Evolutionary conservation across 2,113 vertebrate species (phyloP), one percentile per base, ranked within the genome.

Genomic region (Oncorhynchus nerka): DNA sequence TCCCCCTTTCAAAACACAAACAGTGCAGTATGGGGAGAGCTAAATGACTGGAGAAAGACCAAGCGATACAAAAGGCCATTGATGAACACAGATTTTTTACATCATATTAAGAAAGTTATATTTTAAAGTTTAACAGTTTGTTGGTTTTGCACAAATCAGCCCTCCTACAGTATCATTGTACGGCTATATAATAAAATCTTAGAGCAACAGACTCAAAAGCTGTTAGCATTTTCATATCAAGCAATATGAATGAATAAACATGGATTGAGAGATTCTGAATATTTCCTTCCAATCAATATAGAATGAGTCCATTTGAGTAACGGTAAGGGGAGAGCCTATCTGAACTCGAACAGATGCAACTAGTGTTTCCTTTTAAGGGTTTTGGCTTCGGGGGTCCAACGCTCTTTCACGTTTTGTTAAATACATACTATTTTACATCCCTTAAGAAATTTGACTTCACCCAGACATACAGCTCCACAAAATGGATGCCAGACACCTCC

Each of bases 51-150:
- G 86, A 81, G 67, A 78, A 84, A 87, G 73, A 79, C 78, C 11
- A 65, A 70, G 64, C 34, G 24, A 32, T 59, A 45, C 49, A 49
- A 65, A 84, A 88, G 90, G 87, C 89, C 89, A 90, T 85, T 61
- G 55, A 86, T 75, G 28, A 70, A 79, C 70, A 79, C 34, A 65
- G 19, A 59, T 71, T 66, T 62, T 69, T 51, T 70, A 77, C 75
- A 77, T n/a, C 57, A 66, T 64, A 71, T 77, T 30, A 30, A 66
- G 57, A 71, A 51, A 71, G 69, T 64, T 51, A 70, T 74, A 30
- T 67, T 15, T 26, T 4, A 19, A 70, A 70, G 45, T 62, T 69
- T 30, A 74, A 75, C 66, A 75, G 51, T 75, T 70, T 75, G 67
- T 70, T 62, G 75, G 68, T 70, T 28, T 76, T 67, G 61, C 64